phyloP scores from a whole-genome alignment of 2,797 vertebrate genomes.

The Lutjanus campechanus region DNA sequence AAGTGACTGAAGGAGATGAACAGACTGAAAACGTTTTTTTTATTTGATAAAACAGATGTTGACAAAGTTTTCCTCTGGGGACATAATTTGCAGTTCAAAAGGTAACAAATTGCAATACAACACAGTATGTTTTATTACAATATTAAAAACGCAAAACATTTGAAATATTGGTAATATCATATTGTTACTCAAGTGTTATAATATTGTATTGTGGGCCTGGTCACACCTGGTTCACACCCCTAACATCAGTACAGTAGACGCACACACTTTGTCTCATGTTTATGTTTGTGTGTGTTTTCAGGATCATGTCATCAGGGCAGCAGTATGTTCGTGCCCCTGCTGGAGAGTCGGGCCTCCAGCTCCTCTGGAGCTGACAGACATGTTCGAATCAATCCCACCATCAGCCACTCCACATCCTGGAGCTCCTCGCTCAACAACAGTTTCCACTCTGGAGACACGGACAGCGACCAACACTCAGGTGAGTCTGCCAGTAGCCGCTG shows the following conservation, averaged over 20 bases:
- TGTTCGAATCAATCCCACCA: slow-evolving; percentile 41
- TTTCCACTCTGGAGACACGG: slow-evolving; percentile 55
- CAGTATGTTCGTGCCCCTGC: slow-evolving; percentile 62
- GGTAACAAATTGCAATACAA: too few species aligned
- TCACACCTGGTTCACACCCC: too few species aligned
- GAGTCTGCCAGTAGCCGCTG: slow-evolving; percentile 49
- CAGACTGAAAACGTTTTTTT: too few species aligned
- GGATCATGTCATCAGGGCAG: slow-evolving; percentile 72
- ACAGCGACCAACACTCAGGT: slow-evolving; percentile 62
- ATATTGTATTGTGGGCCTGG: too few species aligned
- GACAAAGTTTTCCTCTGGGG: too few species aligned
- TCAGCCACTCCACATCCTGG: slow-evolving; percentile 75
- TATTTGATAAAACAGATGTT: too few species aligned
- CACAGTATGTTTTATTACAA: too few species aligned
- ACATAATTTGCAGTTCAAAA: too few species aligned
- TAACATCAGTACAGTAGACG: background rate
- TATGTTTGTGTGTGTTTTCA: slow-evolving; percentile 46
- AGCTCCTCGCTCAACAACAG: slow-evolving; percentile 65
- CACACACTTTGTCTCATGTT: background rate
- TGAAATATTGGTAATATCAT: too few species aligned
- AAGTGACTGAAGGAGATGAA: too few species aligned
- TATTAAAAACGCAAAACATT: too few species aligned
- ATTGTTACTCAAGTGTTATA: too few species aligned
- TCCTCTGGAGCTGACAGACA: slow-evolving; percentile 43
- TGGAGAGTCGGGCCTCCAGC: slow-evolving; percentile 57